Evolutionary conservation across 2,113 vertebrate genomes (phyloP).

Genomic region (Hypanus sabinus): DNA sequence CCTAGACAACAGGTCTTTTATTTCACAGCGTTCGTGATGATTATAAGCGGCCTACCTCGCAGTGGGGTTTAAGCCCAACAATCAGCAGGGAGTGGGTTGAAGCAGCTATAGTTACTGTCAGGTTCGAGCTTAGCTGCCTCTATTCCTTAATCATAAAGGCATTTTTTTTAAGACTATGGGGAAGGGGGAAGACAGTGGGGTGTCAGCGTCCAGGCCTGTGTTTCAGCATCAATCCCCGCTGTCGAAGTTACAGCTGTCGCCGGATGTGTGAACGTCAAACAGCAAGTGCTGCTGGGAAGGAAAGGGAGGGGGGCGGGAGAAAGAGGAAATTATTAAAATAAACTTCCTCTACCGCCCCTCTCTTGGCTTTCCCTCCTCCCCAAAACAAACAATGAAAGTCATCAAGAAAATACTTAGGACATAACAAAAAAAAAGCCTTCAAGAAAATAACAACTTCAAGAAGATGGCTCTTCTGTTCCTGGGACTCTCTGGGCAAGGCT

Average conservation of each 20-base stretch:
- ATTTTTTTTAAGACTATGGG: background rate
- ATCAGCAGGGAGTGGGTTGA: background rate
- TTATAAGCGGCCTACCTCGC: slow-evolving; percentile 29
- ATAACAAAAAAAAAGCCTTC: background rate
- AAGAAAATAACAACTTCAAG: background rate
- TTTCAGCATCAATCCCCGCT: slow-evolving; percentile 29
- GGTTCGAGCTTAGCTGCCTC: background rate
- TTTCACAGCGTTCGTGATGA: slow-evolving; percentile 17
- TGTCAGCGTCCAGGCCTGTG: slow-evolving; percentile 22
- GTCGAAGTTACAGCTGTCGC: slow-evolving; percentile 34
- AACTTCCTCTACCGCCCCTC: background rate
- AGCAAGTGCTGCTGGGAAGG: slow-evolving; percentile 31
- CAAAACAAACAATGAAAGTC: background rate
- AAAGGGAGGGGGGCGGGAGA: background rate
- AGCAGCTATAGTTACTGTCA: background rate
- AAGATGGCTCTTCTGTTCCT: background rate
- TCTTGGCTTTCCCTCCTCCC: background rate
- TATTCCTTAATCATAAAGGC: background rate
- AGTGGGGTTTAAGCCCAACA: slow-evolving; percentile 15
- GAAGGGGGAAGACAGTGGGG: background rate
- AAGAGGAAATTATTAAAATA: background rate
- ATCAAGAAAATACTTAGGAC: background rate
- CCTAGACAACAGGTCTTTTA: slow-evolving; percentile 28
- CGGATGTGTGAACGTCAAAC: slow-evolving; percentile 34
- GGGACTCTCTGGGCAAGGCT: background rate